These are phyloP conservation scores for Epinotia nisella DNA, from an alignment of 2,888 invertebrate genomes.

Conservation along the genomic window DNA sequence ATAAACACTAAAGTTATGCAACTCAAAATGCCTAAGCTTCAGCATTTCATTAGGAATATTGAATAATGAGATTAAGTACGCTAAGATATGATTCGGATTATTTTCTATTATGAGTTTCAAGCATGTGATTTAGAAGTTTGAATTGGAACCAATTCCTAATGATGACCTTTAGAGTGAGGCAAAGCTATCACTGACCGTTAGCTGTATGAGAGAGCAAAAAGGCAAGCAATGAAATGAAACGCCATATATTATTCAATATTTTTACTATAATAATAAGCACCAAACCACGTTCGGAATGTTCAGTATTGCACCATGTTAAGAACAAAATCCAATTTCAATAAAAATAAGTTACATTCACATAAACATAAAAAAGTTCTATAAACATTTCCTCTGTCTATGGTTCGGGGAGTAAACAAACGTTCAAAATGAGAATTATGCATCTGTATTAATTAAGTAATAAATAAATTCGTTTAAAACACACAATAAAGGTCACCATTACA, in stretches of 20 bases:
- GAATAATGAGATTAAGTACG: conserved; percentile 53
- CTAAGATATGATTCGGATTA: conserved; percentile 49
- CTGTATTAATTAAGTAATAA: conserved; percentile 46
- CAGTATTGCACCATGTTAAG: conserved; percentile 79
- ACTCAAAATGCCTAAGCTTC: conserved; percentile 29
- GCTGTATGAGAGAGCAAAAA: conserved; percentile 59
- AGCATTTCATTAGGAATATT: conserved; percentile 22
- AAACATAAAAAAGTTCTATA: conserved; percentile 55
- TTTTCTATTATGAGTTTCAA: conserved; percentile 45
- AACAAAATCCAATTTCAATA: conserved; percentile 69
- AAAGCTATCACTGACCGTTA: conserved; percentile 48
- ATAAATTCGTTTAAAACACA: conserved; percentile 52
- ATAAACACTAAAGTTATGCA: conserved; percentile 67
- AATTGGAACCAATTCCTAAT: conserved; percentile 54
- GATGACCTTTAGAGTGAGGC: conserved; percentile 75
- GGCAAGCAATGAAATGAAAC: conserved; percentile 77
- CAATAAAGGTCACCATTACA: conserved; percentile 82
- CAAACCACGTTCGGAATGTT: conserved; percentile 84
- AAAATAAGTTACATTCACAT: conserved; percentile 61
- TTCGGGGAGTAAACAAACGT: conserved; percentile 54
- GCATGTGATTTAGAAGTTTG: conserved; percentile 28
- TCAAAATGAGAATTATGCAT: conserved; percentile 53
- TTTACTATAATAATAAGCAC: conserved; percentile 82
- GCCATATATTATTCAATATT: conserved; percentile 70
- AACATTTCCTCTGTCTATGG: conserved; percentile 51